Conservation (phyloP, 2,888 invertebrate genomes). For the Halocaridina rubra region DNA sequence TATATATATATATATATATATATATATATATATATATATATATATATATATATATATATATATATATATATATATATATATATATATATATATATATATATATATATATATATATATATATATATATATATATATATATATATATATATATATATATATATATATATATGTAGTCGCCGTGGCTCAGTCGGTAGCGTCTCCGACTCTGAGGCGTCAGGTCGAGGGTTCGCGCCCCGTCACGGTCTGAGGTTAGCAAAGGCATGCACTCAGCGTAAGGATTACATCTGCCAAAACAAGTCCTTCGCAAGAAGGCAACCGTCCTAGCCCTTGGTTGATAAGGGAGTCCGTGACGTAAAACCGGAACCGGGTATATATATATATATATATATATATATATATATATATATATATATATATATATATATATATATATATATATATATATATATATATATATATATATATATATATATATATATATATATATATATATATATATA, state of each 20-base stretch:
- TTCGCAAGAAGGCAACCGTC: too few relatives aligned
- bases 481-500: background rate
- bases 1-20: background rate
- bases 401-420: background rate
- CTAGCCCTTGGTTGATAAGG: too few relatives aligned
- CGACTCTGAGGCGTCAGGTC: too few relatives aligned
- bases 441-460: background rate
- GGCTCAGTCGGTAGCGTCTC: background rate
- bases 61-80: background rate
- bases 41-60: background rate
- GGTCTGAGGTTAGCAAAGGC: too few relatives aligned
- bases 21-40: background rate
- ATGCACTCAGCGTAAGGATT: too few relatives aligned
- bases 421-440: background rate
- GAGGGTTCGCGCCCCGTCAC: too few relatives aligned
- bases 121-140: background rate
- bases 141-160: background rate
- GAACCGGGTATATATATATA: background rate
- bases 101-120: background rate
- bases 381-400: background rate
- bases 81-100: background rate
- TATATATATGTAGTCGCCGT: background rate
- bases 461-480: background rate
- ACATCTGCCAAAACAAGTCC: background rate
- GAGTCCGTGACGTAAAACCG: too few relatives aligned